Percentiles rank a stretch among this genome's conserved stretches.
Conservation (phyloP, 2,888 invertebrate genomes). For the Diadromus collaris region DNA sequence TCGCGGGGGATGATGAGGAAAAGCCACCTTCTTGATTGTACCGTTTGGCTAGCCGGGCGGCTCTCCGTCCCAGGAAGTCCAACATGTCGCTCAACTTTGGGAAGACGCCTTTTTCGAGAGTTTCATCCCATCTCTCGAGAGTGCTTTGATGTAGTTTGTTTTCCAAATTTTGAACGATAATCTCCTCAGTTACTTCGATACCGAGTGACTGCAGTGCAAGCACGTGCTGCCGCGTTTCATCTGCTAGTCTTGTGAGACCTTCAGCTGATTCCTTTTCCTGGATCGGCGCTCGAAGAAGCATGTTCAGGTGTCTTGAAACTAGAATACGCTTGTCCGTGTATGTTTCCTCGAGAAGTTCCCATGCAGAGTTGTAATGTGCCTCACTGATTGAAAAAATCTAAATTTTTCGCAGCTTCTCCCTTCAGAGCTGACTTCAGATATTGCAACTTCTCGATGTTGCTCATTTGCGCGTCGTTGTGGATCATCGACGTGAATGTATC, state of each 20-base stretch:
- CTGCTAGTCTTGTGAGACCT: conserved; percentile 14
- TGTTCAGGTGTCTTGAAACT: conserved; percentile 43
- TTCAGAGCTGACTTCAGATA: conserved; percentile 45
- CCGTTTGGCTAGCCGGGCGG: conserved; percentile 4
- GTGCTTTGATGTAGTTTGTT: conserved; percentile 8
- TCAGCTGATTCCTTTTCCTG: conserved; percentile 22
- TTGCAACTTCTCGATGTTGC: conserved; percentile 50
- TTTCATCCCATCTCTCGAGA: conserved; percentile 23
- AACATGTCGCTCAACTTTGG: conserved; percentile 27
- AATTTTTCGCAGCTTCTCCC: conserved; percentile 43
- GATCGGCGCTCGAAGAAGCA: conserved; percentile 23
- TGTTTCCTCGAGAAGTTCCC: conserved; percentile 32
- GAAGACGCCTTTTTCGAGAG: conserved; percentile 26
- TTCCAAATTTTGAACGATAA: conserved; percentile 4
- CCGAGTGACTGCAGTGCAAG: conserved; percentile 4
- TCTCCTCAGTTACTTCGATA: background rate
- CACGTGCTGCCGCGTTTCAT: conserved; percentile 10
- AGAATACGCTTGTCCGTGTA: conserved; percentile 45
- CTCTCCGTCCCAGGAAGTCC: conserved; percentile 34
- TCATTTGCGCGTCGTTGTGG: conserved; percentile 30
- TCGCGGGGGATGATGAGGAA: too few relatives aligned
- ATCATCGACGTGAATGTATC: conserved; percentile 53
- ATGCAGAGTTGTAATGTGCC: conserved; percentile 46
- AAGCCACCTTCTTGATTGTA: too few relatives aligned
- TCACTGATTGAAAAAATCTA: conserved; percentile 40